Evolutionary conservation across 1,140 invertebrate genomes (phyloP), one percentile per base, ranked within the genome.

Genomic region (Metopolophium dirhodum): DNA sequence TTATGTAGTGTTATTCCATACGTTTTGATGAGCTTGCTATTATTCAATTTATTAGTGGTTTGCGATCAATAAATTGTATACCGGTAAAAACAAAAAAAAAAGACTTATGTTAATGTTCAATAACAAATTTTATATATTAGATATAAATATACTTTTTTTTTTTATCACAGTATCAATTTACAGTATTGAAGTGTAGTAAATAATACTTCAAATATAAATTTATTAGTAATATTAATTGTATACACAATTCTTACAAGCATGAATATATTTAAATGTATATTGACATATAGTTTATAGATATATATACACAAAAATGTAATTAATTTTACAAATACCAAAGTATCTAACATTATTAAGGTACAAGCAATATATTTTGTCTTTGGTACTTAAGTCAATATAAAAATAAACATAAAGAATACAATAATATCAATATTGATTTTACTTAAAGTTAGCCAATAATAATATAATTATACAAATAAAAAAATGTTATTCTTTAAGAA

Each of bases 131-230:
- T 88, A 88, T 88, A 51, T 88, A 88, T 49, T 51, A n/a, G 45
- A 41, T 86, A 86, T 86, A 47, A 47, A 86, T 86, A 45, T 86
- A 45, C 30, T 83, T 37, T 82, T 88, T 9, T 41, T 88, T 88
- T 51, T 51, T 49, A 88, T 88, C 47, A 87, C 47, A 88, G 51
- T 88, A 51, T 88, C 87, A 88, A 54, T 88, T 88, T 88, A 88
- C 47, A 51, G 49, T 51, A 51, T 51, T 88, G 47, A 88, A 88
- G 87, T 88, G 18, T 35, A 77, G 61, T 88, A 51, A n/a, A n/a
- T 88, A 51, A 88, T 88, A 54, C 47, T 88, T 88, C 30, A 22
- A 51, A 88, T 37, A 88, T 49, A 88, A 88, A 88, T 88, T 20
- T 51, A 88, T 54, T 6, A 4, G 51, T 54, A 54, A 54, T 88